Evolutionary conservation across 2,888 invertebrate genomes (phyloP).

Genomic region (Papilio demoleus): DNA sequence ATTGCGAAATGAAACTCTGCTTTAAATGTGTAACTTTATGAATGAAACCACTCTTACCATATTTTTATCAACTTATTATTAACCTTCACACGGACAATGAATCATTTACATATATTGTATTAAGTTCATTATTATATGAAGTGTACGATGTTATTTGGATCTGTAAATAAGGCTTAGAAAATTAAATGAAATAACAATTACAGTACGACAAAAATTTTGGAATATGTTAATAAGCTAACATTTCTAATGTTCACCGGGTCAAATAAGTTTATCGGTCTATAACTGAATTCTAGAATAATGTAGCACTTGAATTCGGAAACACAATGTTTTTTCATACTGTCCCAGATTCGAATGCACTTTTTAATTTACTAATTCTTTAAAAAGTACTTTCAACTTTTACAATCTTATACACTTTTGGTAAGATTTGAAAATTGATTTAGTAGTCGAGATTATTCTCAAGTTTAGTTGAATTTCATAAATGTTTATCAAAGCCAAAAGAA

Average conservation of each 20-base stretch:
- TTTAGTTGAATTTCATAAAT: slow-evolving; percentile 18
- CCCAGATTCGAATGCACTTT: not conserved
- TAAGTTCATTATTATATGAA: too few species aligned
- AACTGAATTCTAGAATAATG: not conserved
- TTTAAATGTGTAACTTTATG: not conserved
- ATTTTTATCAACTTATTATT: not conserved
- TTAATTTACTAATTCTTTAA: not conserved
- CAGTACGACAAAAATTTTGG: too few species aligned
- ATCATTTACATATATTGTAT: too few species aligned
- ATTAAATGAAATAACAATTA: too few species aligned
- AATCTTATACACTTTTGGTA: not conserved
- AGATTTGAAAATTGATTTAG: not conserved
- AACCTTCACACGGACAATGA: too few species aligned
- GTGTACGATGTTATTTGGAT: too few species aligned
- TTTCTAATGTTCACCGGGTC: too few species aligned
- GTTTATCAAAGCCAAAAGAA: slow-evolving; percentile 29
- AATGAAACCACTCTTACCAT: not conserved
- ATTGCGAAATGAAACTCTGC: not conserved
- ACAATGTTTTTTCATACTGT: not conserved
- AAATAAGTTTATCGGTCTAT: too few species aligned
- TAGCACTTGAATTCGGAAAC: not conserved
- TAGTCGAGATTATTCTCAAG: slow-evolving; percentile 1
- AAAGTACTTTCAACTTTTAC: not conserved
- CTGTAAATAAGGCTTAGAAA: too few species aligned
- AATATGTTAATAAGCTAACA: too few species aligned